A percentile compares a stretch with the other conserved stretches of the same genome.
Evolutionary conservation across 2,888 invertebrate species (phyloP).

Genomic region (Erpobdella octoculata): DNA sequence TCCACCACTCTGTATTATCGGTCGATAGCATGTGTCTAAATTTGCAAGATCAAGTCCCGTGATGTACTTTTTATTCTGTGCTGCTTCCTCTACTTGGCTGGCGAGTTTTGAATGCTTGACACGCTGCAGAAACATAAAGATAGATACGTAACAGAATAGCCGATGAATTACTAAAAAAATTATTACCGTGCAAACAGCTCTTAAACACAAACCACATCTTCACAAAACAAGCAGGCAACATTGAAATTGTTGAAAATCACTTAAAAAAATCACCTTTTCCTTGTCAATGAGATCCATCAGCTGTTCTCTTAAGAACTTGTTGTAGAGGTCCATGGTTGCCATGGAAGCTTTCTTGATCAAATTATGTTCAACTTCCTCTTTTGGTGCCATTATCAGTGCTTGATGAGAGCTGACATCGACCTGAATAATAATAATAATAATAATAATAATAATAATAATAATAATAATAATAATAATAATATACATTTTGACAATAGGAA

Average conservation of each 20-base stretch:
- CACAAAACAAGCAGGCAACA: no score
- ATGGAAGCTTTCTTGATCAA: slow-evolving; percentile 84
- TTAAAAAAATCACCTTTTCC: slow-evolving; percentile 59
- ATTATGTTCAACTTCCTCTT: slow-evolving; percentile 83
- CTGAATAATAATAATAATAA: slow-evolving; percentile 34
- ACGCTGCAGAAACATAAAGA: slow-evolving; percentile 60
- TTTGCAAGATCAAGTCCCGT: slow-evolving; percentile 77
- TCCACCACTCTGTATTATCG: slow-evolving; percentile 98
- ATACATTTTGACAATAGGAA: background rate
- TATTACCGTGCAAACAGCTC: no score
- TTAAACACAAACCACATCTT: no score
- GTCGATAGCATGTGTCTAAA: slow-evolving; percentile 94
- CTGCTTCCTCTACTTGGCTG: slow-evolving; percentile 84
- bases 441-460: background rate
- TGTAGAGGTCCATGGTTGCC: slow-evolving; percentile 88
- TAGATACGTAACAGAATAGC: background rate
- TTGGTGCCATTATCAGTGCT: slow-evolving; percentile 81
- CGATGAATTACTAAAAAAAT: background rate
- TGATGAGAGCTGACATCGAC: slow-evolving; percentile 73
- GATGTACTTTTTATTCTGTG: slow-evolving; percentile 91
- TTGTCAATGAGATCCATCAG: slow-evolving; percentile 97
- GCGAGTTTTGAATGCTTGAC: slow-evolving; percentile 89
- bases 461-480: background rate
- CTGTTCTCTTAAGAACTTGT: slow-evolving; percentile 90
- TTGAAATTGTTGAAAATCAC: no score